Evolutionary conservation across 92 coral and sea anemone species (phyloP), one percentile per base, ranked within the genome.

Genomic region (Plumapathes pennacea): DNA sequence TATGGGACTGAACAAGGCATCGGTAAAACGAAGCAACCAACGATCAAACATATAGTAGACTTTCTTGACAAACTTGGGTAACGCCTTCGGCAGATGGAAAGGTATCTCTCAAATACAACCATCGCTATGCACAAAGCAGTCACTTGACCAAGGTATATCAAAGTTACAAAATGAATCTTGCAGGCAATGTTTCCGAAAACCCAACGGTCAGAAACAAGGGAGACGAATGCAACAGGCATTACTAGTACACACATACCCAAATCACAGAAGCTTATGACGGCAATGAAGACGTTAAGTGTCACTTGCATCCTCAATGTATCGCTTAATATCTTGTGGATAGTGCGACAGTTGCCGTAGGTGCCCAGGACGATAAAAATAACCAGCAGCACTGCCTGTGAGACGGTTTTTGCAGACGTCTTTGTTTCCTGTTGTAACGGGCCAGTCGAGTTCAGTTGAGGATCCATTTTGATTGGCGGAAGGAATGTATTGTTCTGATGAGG

Each of bases 171-270:
- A 28, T 48, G 59, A 1, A 25, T 8, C 3, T 21, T 10, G 14
- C 60, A 63, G 25, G 27, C 37, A 17, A 26, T 34, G 1, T n/a
- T 12, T 25, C 59, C 38, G 18, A 63, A 37, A 8, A 63, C 0
- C 57, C 57, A 63, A 4, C 38, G 7, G 27, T 48, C 71, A 28
- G 46, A 32, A 22, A 50, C 46, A 18, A 63, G 71, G 17, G 71
- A 49, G 34, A 18, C 26, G 18, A 63, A 34, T 25, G 45, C 3
- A 15, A 63, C 14, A 0, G 71, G 71, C 48, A 63, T 47, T 24
- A 63, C 2, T 1, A 49, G 6, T 3, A 36, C 31, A 39, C 71
- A 63, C 4, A 21, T 49, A 15, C 20, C 33, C 5, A 63, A 26
- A 25, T 63, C 71, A 4, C 57, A 57, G 24, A 37, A 15, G 30